These are phyloP conservation scores for Spialia ferax DNA, from an alignment of 2,888 invertebrate species.

Conservation along the genomic window DNA sequence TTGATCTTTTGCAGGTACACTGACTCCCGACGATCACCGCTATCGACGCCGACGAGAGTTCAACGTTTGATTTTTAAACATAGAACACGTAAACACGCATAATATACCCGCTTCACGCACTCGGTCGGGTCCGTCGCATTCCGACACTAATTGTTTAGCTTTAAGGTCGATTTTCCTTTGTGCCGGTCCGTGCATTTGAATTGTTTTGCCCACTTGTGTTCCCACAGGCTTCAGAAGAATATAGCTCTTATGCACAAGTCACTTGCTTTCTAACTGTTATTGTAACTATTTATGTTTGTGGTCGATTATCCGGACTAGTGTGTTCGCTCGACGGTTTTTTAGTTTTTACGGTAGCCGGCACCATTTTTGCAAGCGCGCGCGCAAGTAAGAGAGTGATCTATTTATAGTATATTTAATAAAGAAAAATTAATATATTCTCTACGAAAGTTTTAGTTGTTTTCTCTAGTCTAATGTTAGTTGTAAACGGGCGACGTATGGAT, in stretches of 20 bases:
- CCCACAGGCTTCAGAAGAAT: neutral
- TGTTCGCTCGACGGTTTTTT: constrained; percentile 54
- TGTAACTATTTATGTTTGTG: constrained; percentile 66
- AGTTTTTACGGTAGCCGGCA: constrained; percentile 33
- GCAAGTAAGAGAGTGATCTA: constrained; percentile 62
- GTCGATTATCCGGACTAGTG: constrained; percentile 53
- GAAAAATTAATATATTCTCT: constrained; percentile 55
- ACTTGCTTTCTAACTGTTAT: constrained; percentile 52
- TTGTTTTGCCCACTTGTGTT: constrained; percentile 35
- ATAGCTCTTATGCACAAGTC: constrained; percentile 22
- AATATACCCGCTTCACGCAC: constrained; percentile 75
- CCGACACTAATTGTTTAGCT: constrained; percentile 76
- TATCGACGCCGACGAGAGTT: constrained; percentile 52
- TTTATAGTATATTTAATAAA: constrained; percentile 52
- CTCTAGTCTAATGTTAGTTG: constrained; percentile 80
- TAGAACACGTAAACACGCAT: constrained; percentile 69
- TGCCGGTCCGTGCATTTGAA: constrained; percentile 58
- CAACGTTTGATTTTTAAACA: constrained; percentile 56
- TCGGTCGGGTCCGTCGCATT: constrained; percentile 78
- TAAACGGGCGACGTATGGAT: neutral
- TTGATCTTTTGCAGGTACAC: constrained; percentile 60
- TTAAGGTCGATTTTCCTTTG: constrained; percentile 76
- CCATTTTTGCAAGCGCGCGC: constrained; percentile 32
- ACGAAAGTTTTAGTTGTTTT: constrained; percentile 74
- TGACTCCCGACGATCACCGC: constrained; percentile 59